Evolutionary conservation across 2,888 invertebrate genomes (phyloP).

Genomic region (Chelonus formosanus): DNA sequence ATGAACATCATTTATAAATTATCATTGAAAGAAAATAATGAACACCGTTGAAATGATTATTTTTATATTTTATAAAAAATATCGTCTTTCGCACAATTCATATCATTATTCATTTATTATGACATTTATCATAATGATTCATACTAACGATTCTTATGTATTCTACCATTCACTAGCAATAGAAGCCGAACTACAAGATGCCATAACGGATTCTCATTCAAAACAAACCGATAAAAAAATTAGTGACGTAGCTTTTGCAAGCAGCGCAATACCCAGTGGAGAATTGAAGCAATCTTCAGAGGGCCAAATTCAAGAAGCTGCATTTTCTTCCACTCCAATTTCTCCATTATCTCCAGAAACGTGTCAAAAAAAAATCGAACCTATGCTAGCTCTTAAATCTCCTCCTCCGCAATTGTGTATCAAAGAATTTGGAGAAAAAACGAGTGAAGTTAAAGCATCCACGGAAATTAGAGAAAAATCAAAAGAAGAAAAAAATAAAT

Average conservation of each 20-base stretch:
- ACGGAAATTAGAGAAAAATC: conserved; percentile 11
- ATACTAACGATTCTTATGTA: conserved; percentile 11
- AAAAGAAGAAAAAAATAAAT: conserved; percentile 3
- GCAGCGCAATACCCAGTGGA: too few relatives aligned
- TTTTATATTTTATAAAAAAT: neutral
- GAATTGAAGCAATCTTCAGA: neutral
- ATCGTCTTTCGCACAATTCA: neutral
- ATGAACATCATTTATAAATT: too few relatives aligned
- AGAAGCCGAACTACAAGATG: conserved; percentile 13
- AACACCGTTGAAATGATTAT: too few relatives aligned
- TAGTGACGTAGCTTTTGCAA: too few relatives aligned
- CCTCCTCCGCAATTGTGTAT: conserved; percentile 26
- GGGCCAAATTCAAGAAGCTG: neutral
- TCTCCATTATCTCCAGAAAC: conserved; percentile 1
- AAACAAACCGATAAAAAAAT: neutral
- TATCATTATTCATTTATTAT: too few relatives aligned
- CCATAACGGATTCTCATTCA: neutral
- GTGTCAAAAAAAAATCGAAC: neutral
- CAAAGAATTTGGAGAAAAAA: conserved; percentile 26
- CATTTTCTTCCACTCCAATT: too few relatives aligned
- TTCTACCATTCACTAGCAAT: conserved; percentile 14
- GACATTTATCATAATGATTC: too few relatives aligned
- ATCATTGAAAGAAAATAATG: too few relatives aligned
- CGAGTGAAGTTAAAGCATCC: neutral
- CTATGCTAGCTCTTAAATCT: conserved; percentile 12